Percentiles rank a stretch among this genome's conserved stretches.
Evolutionary conservation across 2,113 vertebrate species (phyloP).

Genomic region (Pluvianellus socialis): DNA sequence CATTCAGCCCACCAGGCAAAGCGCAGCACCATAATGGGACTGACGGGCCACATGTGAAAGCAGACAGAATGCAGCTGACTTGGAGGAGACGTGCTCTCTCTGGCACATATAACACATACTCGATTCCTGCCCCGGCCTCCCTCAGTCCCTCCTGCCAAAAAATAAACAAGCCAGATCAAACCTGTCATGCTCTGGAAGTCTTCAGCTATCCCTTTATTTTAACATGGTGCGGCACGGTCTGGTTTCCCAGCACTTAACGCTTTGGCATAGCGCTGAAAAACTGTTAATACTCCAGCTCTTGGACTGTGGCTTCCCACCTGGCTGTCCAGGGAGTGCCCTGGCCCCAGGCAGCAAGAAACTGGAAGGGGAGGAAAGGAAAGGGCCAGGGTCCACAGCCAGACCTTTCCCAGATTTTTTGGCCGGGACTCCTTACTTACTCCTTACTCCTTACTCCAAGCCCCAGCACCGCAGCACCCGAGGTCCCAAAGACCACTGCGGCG

Average conservation of each 20-base stretch:
- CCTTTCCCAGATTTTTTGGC: not conserved
- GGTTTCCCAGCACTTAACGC: not conserved
- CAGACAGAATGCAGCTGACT: slow-evolving; percentile 27
- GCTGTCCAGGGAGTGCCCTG: not conserved
- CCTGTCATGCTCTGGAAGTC: slow-evolving; percentile 46
- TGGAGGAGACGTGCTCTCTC: not conserved
- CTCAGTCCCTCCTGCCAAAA: slow-evolving; percentile 22
- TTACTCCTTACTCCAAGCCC: not conserved
- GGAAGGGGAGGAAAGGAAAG: not conserved
- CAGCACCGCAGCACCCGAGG: not conserved
- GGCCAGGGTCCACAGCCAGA: not conserved
- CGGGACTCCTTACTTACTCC: not conserved
- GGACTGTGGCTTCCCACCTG: not conserved
- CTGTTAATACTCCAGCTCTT: not conserved
- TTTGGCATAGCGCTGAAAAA: not conserved
- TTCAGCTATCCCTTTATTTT: slow-evolving; percentile 46
- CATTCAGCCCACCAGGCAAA: slow-evolving; percentile 6
- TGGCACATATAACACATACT: not conserved
- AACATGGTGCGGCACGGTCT: not conserved
- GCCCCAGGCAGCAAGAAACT: not conserved
- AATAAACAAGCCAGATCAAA: slow-evolving; percentile 44
- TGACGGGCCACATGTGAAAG: not conserved
- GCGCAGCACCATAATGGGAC: not conserved
- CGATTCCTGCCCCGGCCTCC: not conserved
- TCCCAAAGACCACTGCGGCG: not conserved